Evolutionary conservation across 2,888 invertebrate genomes (phyloP), one percentile per base, ranked within the genome.

Genomic region (Heliconius charithonia): DNA sequence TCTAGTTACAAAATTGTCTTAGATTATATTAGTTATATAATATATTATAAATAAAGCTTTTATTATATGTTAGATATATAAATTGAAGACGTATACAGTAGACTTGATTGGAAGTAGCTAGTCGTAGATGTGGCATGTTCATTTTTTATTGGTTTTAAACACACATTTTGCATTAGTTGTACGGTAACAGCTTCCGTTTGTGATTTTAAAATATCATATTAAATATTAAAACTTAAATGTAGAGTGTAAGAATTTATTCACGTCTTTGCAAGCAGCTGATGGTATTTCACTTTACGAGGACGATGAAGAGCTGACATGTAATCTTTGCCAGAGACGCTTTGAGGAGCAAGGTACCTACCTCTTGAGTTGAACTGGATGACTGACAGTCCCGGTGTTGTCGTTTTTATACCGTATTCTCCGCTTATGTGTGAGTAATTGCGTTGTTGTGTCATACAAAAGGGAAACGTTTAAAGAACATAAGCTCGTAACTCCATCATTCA

Each of bases 251-350:
- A 92, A 87, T 93, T 89, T 93, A 87, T 93, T 94, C 93, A 94
- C 95, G 95, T 96, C 95, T 95, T 95, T 96, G 95, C 96, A 95
- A 96, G 95, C 96, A 96, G 96, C 96, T 95, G 95, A 95, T 91
- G 96, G 96, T 94, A 92, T 92, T 89, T 95, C 95, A 91, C 95
- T 95, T 94, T 95, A 95, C 93, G 95, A 95, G 92, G 96, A 96
- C 94, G 95, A 96, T 91, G 96, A 96, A 95, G 96, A 96, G 94
- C 95, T 96, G 93, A 96, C 96, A 95, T 97, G 97, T 95, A 96
- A 96, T 93, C 96, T 97, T 95, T 97, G 97, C 96, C 96, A 96
- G 96, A 96, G 96, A 95, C 96, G 96, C 92, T 97, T 96, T 96
- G 96, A 96, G 95, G 96, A 96, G 95, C 96, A 97, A 97, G 97